Evolutionary conservation across 2,888 invertebrate genomes (phyloP).

Genomic region (Panorpa germanica): DNA sequence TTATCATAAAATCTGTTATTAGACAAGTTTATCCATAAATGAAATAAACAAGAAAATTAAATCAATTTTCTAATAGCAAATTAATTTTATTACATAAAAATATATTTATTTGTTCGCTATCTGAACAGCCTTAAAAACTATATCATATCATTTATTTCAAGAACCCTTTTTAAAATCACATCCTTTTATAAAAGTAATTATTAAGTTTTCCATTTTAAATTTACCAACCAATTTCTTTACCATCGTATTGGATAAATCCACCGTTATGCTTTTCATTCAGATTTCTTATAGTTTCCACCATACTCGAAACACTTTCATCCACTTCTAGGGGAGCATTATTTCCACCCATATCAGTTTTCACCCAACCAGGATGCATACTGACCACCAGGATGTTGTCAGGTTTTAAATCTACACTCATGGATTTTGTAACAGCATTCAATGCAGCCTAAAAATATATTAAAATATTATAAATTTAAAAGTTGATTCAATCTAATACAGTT

Average conservation of each 20-base stretch:
- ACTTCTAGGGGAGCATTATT: conserved; percentile 54
- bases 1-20: no score
- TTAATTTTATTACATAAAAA: no score
- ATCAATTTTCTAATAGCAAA: no score
- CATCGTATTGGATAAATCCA: conserved; percentile 60
- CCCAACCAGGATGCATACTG: conserved; percentile 80
- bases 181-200: no score
- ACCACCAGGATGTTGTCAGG: conserved; percentile 54
- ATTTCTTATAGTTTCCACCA: conserved; percentile 42
- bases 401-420: conserved; percentile 64
- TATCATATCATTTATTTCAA: no score
- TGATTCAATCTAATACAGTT: conserved; percentile 2
- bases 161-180: no score
- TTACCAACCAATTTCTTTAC: conserved; percentile 55
- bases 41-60: no score
- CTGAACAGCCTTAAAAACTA: no score
- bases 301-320: conserved; percentile 40
- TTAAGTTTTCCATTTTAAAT: no score
- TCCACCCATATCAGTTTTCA: conserved; percentile 80
- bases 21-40: no score
- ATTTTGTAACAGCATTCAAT: conserved; percentile 70
- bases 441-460: conserved; percentile 41
- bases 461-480: conserved; percentile 1
- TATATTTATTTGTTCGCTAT: no score
- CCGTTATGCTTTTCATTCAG: conserved; percentile 52